Evolutionary conservation across 2,797 vertebrate species (phyloP).

Genomic region (Champsocephalus esox): DNA sequence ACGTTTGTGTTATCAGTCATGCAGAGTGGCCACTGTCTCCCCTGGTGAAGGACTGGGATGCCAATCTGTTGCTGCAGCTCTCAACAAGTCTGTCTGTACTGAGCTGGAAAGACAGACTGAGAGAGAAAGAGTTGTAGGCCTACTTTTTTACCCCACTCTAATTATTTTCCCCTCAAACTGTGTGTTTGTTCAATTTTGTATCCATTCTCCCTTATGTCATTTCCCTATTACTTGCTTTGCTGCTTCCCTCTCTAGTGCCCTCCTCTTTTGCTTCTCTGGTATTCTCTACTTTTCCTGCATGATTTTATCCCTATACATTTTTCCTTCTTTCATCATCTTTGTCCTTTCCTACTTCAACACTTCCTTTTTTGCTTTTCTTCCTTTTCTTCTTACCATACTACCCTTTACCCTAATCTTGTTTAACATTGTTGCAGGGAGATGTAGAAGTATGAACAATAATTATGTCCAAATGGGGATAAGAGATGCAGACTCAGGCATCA

Average conservation of each 20-base stretch:
- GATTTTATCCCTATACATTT: neutral
- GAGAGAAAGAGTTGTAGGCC: too few species aligned
- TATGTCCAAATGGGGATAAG: conserved; percentile 13
- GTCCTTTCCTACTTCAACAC: neutral
- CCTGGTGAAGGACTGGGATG: conserved; percentile 63
- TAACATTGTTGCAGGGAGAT: neutral
- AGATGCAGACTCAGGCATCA: conserved; percentile 7
- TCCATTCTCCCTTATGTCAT: neutral
- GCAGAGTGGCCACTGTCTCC: conserved; percentile 58
- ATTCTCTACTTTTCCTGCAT: neutral
- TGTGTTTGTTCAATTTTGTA: neutral
- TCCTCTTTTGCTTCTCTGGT: neutral
- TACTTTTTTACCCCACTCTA: too few species aligned
- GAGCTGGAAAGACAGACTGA: conserved; percentile 25
- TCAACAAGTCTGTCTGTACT: conserved; percentile 50
- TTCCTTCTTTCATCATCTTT: neutral
- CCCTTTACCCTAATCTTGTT: neutral
- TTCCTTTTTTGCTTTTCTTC: neutral
- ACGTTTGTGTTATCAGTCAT: conserved; percentile 63
- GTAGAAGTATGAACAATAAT: neutral
- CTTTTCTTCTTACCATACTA: neutral
- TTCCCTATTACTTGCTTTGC: neutral
- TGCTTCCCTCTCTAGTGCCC: neutral
- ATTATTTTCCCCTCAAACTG: too few species aligned
- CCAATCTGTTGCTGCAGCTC: conserved; percentile 64